These are phyloP conservation scores for Drosophila setifemur DNA, from an alignment of 1,140 invertebrate species.

Conservation along the genomic window DNA sequence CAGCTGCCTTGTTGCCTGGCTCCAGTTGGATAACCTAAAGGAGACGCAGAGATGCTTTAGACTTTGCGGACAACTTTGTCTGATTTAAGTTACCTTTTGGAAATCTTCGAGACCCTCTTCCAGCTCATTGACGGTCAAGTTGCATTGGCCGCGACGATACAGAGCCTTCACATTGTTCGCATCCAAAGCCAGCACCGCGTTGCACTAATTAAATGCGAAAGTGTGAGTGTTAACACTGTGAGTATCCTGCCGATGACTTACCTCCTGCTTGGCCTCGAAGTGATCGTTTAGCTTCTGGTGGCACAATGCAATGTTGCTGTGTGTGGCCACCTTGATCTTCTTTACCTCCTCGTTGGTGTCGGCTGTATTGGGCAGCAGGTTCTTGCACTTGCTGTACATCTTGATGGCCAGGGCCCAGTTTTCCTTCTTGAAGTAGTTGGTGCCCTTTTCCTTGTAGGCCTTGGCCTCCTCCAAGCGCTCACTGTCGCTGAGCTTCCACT, in stretches of 20 bases:
- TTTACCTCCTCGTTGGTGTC: constrained; percentile 75
- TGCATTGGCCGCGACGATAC: constrained; percentile 94
- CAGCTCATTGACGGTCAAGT: constrained; percentile 89
- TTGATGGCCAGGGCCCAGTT: constrained; percentile 92
- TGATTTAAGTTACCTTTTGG: constrained; percentile 84
- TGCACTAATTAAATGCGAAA: too few relatives aligned
- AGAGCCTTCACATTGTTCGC: constrained; percentile 93
- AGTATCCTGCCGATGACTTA: constrained; percentile 71
- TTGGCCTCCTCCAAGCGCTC: constrained; percentile 93
- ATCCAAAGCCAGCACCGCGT: constrained; percentile 85
- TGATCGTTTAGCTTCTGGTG: constrained; percentile 91
- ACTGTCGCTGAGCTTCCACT: constrained; percentile 90
- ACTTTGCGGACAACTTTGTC: too few relatives aligned
- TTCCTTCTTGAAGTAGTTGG: constrained; percentile 92
- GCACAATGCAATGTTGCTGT: constrained; percentile 94
- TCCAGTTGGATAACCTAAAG: constrained; percentile 85
- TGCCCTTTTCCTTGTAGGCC: constrained; percentile 95
- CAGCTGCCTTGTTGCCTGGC: constrained; percentile 88
- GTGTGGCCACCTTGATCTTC: constrained; percentile 86
- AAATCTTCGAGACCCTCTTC: constrained; percentile 92
- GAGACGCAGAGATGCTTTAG: too few relatives aligned
- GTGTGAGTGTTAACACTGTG: background rate
- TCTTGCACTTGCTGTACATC: constrained; percentile 91
- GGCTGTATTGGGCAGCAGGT: constrained; percentile 81
- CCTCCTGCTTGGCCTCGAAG: constrained; percentile 87